Evolutionary conservation across 2,888 invertebrate species (phyloP).

Genomic region (Andrena bicolor): DNA sequence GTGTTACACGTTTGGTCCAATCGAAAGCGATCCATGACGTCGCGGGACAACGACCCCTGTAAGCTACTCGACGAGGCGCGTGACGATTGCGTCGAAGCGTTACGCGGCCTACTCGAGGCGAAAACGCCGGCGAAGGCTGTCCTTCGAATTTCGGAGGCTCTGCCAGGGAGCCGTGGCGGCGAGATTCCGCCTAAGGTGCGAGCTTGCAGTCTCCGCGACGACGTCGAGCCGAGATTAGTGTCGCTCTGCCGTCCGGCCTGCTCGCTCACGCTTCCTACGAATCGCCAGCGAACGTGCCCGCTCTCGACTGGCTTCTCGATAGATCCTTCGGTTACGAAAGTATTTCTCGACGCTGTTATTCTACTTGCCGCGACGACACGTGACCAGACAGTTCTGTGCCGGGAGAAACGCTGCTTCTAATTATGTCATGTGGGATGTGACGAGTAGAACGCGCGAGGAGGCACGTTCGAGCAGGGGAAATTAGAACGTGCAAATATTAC

Average conservation of each 20-base stretch:
- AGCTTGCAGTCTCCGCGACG: conserved; percentile 67
- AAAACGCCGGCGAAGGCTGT: conserved; percentile 17
- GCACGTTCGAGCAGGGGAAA: neutral
- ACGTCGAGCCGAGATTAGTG: conserved; percentile 58
- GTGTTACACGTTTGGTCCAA: too few species aligned
- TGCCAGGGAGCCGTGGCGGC: conserved; percentile 42
- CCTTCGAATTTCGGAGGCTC: conserved; percentile 60
- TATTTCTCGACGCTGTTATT: too few species aligned
- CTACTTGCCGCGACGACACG: neutral
- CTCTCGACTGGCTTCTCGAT: neutral
- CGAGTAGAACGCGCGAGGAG: neutral
- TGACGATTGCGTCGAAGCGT: conserved; percentile 7
- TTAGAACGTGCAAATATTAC: conserved; percentile 50
- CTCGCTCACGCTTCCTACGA: neutral
- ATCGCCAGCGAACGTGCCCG: neutral
- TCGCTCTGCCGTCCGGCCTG: conserved; percentile 2
- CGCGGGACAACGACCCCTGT: conserved; percentile 71
- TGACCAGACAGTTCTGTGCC: neutral
- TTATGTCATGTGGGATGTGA: neutral
- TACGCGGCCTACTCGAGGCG: conserved; percentile 8
- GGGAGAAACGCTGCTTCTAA: neutral
- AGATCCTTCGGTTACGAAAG: neutral
- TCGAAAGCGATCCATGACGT: conserved; percentile 50
- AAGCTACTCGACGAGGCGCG: conserved; percentile 40
- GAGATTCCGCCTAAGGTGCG: conserved; percentile 54